Base-by-base conservation (phyloP, 2,113 vertebrate species). In the Pyrgilauda ruficollis region DNA sequence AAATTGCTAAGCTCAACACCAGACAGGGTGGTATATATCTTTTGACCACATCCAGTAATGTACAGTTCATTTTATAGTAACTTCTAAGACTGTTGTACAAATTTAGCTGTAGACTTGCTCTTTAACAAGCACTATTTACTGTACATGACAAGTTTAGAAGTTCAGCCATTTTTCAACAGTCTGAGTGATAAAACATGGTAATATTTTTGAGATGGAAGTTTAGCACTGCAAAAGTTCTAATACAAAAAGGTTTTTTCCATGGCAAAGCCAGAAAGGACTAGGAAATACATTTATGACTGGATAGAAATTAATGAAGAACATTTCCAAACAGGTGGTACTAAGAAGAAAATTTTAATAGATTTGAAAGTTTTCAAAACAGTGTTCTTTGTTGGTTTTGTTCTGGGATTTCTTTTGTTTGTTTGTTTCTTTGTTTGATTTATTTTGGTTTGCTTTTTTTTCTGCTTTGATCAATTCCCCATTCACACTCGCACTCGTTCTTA, bases 111-210 rank as follows among this genome's bases (percentile, higher is more conserved):
- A 80, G 61, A 35, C 8, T 7, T 63, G 13, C 49, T 89, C 35
- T 93, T 89, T 74, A 87, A 53, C 27, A 67, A 52, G 47, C 11
- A 63, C 20, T 89, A 70, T 67, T 84, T 66, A 86, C 37, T 53
- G 19, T 46, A 39, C 8, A 37, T 78, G 55, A 31, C 46, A 92
- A 66, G 28, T 80, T 90, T 84, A 90, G 63, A 58, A 84, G 59
- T 89, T 94, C n/a, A 80, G 44, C 8, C 11, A 58, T 74, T 95
- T 84, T 86, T 90, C 46, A 87, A 28, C 11, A 46, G 33, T 47
- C 35, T 79, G 26, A 75, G n/a, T 75, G 18, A 92, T 82, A 75
- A 88, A 94, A 76, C 6, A 14, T 53, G 15, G 35, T 43, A 37
- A 58, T 81, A 70, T 43, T 78, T 87, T 69, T 63, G 37, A 81